phyloP scores from a whole-genome alignment of 2,797 vertebrate genomes.

The Enteromius argenteus region DNA sequence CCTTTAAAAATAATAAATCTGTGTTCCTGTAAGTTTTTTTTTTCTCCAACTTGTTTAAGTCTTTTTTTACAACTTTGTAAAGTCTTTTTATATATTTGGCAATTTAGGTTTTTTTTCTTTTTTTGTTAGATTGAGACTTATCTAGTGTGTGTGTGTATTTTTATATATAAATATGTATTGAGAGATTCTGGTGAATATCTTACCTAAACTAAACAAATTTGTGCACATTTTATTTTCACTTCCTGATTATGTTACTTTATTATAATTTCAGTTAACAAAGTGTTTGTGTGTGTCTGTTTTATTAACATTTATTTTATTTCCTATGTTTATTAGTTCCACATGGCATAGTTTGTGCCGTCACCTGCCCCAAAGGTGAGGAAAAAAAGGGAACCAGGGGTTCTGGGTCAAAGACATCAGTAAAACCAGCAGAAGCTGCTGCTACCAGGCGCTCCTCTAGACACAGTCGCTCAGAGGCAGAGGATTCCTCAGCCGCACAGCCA shows the following conservation, averaged over 20 bases:
- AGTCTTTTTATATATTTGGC: no score
- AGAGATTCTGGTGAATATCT: no score
- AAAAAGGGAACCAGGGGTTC: constrained; percentile 87
- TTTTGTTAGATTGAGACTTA: background rate
- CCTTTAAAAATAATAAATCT: background rate
- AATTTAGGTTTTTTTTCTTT: background rate
- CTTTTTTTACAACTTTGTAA: background rate
- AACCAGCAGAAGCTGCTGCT: constrained; percentile 79
- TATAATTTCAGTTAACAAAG: background rate
- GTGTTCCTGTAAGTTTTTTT: background rate
- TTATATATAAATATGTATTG: no score
- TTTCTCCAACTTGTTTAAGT: background rate
- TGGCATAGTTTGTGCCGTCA: constrained; percentile 85
- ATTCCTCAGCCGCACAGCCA: constrained; percentile 72
- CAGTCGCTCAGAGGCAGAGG: constrained; percentile 80
- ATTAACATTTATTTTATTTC: background rate
- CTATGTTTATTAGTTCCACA: constrained; percentile 77
- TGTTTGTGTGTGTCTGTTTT: background rate
- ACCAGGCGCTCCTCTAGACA: constrained; percentile 87
- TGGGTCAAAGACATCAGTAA: constrained; percentile 84
- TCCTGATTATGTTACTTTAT: background rate
- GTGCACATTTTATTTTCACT: background rate
- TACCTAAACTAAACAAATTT: no score
- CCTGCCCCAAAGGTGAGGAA: constrained; percentile 90
- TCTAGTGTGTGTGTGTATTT: background rate